Evolutionary conservation across 92 coral and sea anemone genomes (phyloP), one percentile per base, ranked within the genome.

Genomic region (Isaurus tuberculatus): DNA sequence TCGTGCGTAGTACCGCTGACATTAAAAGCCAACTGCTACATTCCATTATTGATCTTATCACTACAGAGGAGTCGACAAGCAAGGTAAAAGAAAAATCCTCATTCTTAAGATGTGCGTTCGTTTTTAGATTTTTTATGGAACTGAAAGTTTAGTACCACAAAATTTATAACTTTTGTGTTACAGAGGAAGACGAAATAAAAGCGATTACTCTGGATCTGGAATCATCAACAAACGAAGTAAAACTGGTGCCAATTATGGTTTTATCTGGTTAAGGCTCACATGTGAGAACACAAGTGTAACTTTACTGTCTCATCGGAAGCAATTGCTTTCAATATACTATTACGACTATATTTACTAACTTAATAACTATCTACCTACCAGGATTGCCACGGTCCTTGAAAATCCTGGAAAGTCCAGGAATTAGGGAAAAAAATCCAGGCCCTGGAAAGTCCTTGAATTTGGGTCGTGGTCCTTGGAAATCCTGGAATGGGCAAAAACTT

Each of bases 1-100:
- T 87, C 17, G 94, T 89, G 49, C 63, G 78, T 5, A 61, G 26
- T 17, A 30, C 83, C n/a, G 22, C 49, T 53, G 87, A 87, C 85
- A 88, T 74, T 42, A 94, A 89, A 27, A 90, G 92, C 49, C 73
- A 86, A 71, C 84, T 97, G 36, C 83, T 97, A 36, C 90, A 89
- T 29, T 92, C 98, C 29, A 94, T 97, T 28, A 97, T 97, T n/a
- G 99, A 97, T 32, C 97, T 97, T 17, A 94, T 97, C 33, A 94
- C 98, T 30, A 92, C 91, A 34, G 98, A 94, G 65, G 92, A 86
- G 64, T 82, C 84, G 25, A 81, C 79, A 29, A 92, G 81, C 80
- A 85, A 91, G 94, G 92, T 89, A 72, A 13, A 26, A 26, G 27
- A 63, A 0, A 1, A 2, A 26, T 63, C 27, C 33, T 27, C 34